These are phyloP conservation scores for Natator depressus DNA, from an alignment of 2,113 vertebrate species.

Conservation along the genomic window DNA sequence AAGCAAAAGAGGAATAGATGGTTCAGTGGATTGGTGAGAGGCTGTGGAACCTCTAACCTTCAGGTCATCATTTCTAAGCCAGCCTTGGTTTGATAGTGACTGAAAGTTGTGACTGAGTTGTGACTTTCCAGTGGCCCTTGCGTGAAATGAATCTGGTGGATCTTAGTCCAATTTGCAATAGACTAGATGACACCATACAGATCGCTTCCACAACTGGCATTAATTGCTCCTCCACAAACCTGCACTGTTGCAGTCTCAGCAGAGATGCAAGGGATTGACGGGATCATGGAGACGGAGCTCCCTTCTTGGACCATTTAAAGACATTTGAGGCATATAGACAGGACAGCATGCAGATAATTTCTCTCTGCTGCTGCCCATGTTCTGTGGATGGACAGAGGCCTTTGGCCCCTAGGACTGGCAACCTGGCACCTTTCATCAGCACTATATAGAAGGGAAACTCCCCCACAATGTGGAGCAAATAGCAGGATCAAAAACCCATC, in stretches of 20 bases:
- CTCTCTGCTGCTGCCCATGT: background rate
- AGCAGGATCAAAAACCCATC: background rate
- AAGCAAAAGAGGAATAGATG: background rate
- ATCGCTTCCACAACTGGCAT: background rate
- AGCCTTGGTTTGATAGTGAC: background rate
- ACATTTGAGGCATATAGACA: background rate
- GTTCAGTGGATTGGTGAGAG: background rate
- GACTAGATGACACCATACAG: background rate
- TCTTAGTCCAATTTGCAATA: background rate
- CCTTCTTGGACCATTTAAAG: background rate
- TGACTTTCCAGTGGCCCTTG: background rate
- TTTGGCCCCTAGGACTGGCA: background rate
- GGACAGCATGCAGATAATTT: background rate
- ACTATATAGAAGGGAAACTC: background rate
- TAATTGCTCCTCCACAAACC: background rate
- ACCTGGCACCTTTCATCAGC: background rate
- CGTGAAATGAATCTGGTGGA: accelerated
- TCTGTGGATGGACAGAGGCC: background rate
- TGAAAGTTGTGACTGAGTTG: background rate
- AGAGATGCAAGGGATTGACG: background rate
- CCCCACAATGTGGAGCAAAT: background rate
- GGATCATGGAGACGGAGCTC: background rate
- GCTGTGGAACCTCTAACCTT: background rate
- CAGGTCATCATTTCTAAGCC: background rate
- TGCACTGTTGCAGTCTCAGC: background rate